Base-by-base conservation (phyloP, 2,888 invertebrate species). In the Microchrysa polita region DNA sequence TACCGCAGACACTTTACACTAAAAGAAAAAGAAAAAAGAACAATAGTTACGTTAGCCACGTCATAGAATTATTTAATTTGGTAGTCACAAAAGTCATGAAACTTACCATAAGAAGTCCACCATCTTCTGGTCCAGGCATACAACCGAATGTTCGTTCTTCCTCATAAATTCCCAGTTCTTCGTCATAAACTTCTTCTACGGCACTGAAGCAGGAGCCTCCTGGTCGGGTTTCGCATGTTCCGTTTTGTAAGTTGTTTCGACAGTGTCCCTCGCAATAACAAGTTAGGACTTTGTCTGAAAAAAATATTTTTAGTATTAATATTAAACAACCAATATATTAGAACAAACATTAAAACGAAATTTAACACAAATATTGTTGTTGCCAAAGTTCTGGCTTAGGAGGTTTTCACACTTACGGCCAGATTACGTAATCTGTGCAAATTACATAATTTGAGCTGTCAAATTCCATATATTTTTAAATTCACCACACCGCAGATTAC, bases 161-260 rank as follows among this genome's bases (percentile, higher is more conserved):
- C 78, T 92, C 92, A 75, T 88, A 87, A 61, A 86, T 86, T 20
- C 89, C 89, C 9, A 88, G 88, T 12, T 90, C 90, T 18, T 89
- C 87, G 80, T 91, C 90, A 79, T 88, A 88, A 4, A 91, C 90
- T 81, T 92, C 92, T 83, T 94, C 92, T 18, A 95, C 92, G 34
- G 94, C 90, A 75, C 93, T 93, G 86, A 94, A 97, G 86, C 97
- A 97, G 83, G 91, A 91, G 44, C 96, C 95, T 52, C 94, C 93
- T 23, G 90, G 90, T 82, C 90, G 89, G 40, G 94, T 91, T 80
- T 90, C 88, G 87, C 96, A 96, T 57, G 95, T 95, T 77, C 94
- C 92, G 86, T 94, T 95, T 78, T 87, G 86, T 67, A 89, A 86
- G 82, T 90, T 91, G 81, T 90, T 88, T 72, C 94, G 94, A 83